Base-by-base conservation (phyloP, 2,888 invertebrate species). In the Drosophila trichaetosa region DNA sequence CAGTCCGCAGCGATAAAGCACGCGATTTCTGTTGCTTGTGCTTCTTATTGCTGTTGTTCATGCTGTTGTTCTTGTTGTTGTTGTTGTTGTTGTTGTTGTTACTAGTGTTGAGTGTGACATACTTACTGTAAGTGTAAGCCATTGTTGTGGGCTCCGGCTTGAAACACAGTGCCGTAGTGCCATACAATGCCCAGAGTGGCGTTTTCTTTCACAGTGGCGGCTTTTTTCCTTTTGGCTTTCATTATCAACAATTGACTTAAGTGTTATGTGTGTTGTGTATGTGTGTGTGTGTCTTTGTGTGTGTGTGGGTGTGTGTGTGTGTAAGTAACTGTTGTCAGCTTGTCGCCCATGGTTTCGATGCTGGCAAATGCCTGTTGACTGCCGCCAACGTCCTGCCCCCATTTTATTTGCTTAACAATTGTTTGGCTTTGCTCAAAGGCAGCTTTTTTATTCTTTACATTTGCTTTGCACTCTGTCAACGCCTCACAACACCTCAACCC, bases 1-100 rank as follows among this genome's bases (percentile, higher is more conserved):
- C 67, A 64, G 79, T 79, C 73, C 73, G 82, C 84, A 76, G 73
- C 86, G 80, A 86, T 88, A 87, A 87, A 88, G 86, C 86, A 87
- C 88, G 86, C 86, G 86, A 87, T 84, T 87, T 76, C 68, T 73
- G 69, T 64, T 69, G 40, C 69, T 68, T 46, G 48, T 61, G 71
- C 24, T 49, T 57, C 36, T 49, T 36, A 16, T 40, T 56, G 5
- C 56, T 56, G 24, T 46, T 40, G 38, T 56, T 56, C 13, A 38
- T 29, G 38, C 51, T 60, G 38, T 49, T 66, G 53, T 56, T 65
- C 61, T 42, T 76, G 62, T 56, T 65, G 64, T 42, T 76, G 62
- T 54, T 67, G 53, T 49, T 63, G 58, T 61, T 62, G 38, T 59
- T 65, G 64, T 42, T 76, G 62, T 34, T 73, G 53, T 52, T 67